A percentile compares a stretch with the other conserved stretches of the same genome.
These are phyloP conservation scores for Nasonia oneida DNA, from an alignment of 2,888 invertebrate species.

Conservation along the genomic window DNA sequence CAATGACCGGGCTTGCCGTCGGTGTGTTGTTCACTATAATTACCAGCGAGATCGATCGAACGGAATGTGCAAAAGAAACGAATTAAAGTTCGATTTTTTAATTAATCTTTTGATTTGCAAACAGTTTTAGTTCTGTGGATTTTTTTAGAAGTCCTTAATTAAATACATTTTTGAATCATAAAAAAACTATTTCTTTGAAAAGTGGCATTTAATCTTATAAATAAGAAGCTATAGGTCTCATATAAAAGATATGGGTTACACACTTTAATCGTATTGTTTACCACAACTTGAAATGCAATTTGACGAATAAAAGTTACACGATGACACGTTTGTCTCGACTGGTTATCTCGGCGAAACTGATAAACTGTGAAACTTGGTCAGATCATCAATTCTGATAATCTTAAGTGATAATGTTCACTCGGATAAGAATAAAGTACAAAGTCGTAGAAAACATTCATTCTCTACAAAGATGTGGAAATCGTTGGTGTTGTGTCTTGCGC, in stretches of 20 bases:
- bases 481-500: not conserved
- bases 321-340: not conserved
- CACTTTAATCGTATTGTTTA: not conserved
- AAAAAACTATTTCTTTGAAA: too few species aligned
- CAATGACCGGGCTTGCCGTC: not conserved
- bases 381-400: not conserved
- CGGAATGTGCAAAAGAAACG: too few species aligned
- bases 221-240: not conserved
- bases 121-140: not conserved
- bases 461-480: slow-evolving; percentile 1
- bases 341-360: not conserved
- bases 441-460: not conserved
- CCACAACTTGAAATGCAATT: too few species aligned
- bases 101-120: not conserved
- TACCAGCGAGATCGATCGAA: not conserved
- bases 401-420: not conserved
- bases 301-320: not conserved
- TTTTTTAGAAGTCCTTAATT: not conserved
- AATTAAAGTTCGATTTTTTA: too few species aligned
- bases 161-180: too few species aligned
- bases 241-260: not conserved
- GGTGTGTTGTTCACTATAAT: not conserved
- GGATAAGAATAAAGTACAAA: not conserved
- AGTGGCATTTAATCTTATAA: too few species aligned
- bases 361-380: not conserved